Base-by-base conservation (phyloP, 2,113 vertebrate genomes). In the Zosterops borbonicus region DNA sequence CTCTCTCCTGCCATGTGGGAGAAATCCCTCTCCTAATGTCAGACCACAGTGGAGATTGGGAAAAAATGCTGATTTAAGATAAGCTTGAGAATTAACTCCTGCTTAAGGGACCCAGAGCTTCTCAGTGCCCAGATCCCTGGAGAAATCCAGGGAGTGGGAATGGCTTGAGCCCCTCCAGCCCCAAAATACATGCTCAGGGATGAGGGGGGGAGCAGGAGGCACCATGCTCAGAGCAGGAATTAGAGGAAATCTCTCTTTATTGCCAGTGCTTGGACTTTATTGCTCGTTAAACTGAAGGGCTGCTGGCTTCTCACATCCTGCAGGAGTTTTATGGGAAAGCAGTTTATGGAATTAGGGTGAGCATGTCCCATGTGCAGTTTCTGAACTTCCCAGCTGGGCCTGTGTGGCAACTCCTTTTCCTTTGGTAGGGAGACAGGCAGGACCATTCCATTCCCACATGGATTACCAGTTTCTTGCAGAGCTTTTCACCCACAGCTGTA, bases 341-440 rank as follows among this genome's bases (percentile, higher is more conserved):
- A 31, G 19, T 93, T 77, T 19, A 19, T 1, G 25, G 42, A 80
- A 22, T 7, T 27, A 74, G 42, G 37, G 25, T 59, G 88, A 73
- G 9, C 24, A 12, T 1, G 1, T 44, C 58, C 76, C 8, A 1
- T 1, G 24, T 1, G 2, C 13, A 9, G 18, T 9, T 58, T 9
- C 46, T n/a, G 42, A 37, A 11, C 21, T 58, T 37, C 46, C 24
- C 62, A 41, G 70, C 62, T 14, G 7, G 53, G 62, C 41, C 35
- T 0, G 0, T 15, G 41, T 22, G 55, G 63, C 63, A 55, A 47
- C 35, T 76, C 70, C 56, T 8, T 56, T 31, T 9, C 41, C 50
- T 42, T 37, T 20, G 35, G 49, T 6, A 37, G 49, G 29, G n/a
- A 16, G 47, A 62, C 41, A 63, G 35, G 41, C 79, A 56, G 71